Conservation (phyloP, 2,113 vertebrate species). For the Cyprinodon tularosa region DNA sequence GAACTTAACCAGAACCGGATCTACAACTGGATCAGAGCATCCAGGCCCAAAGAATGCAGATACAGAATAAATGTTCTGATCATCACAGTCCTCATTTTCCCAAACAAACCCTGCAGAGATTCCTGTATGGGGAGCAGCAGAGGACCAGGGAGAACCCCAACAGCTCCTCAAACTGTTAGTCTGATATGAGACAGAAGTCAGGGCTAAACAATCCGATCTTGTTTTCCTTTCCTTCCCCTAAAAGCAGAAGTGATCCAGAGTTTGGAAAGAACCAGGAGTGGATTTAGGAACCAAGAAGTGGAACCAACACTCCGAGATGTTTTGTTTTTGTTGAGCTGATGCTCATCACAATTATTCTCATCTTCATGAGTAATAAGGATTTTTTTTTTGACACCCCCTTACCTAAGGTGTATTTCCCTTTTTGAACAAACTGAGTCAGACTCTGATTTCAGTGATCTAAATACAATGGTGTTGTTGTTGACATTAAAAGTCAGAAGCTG, state of each 20-base stretch:
- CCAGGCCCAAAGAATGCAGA: too few species aligned
- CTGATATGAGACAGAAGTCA: background rate
- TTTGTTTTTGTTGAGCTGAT: background rate
- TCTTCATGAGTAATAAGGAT: background rate
- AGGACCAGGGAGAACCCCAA: background rate
- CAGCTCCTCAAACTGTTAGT: background rate
- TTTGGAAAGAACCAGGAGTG: slow-evolving; percentile 51
- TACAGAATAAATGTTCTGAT: too few species aligned
- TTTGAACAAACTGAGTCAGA: too few species aligned
- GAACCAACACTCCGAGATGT: slow-evolving; percentile 23
- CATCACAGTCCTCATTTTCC: too few species aligned
- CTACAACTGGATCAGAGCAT: too few species aligned
- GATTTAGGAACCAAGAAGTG: slow-evolving; percentile 55
- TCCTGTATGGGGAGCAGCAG: background rate
- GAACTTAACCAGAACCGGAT: too few species aligned
- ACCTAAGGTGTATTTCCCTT: too few species aligned
- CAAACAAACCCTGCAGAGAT: background rate
- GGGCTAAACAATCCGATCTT: background rate
- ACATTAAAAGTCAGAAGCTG: too few species aligned
- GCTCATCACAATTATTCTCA: background rate
- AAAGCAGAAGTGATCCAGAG: slow-evolving; percentile 35
- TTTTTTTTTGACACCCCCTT: background rate
- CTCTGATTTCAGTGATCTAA: too few species aligned
- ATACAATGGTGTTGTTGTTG: too few species aligned
- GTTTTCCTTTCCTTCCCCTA: slow-evolving; percentile 29